Conservation (phyloP, 2,797 vertebrate species). For the Molossus molossus region DNA sequence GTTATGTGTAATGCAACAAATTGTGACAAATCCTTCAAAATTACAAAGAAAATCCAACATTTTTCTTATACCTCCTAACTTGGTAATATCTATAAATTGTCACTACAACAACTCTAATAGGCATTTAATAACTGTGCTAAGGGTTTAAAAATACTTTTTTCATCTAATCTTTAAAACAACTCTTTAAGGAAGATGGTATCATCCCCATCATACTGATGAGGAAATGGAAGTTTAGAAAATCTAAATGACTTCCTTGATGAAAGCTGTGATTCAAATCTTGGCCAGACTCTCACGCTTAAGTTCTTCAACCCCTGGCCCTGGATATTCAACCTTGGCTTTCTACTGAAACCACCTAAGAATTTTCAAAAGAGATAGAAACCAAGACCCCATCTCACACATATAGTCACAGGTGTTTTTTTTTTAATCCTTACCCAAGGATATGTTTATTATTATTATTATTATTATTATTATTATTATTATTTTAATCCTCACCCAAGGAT, state of each 20-base stretch:
- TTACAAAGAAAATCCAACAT: conserved; percentile 43
- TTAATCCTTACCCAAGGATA: background rate
- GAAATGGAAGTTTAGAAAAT: conserved; percentile 50
- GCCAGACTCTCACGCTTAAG: background rate
- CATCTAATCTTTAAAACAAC: conserved; percentile 41
- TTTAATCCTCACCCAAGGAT: too few relatives aligned
- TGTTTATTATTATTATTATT: background rate
- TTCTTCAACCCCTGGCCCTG: background rate
- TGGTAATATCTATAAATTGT: conserved; percentile 2
- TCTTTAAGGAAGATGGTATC: conserved; percentile 50
- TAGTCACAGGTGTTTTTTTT: background rate
- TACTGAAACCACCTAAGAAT: conserved; percentile 6
- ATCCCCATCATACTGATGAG: background rate
- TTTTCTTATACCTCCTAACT: conserved; percentile 26
- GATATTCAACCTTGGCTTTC: conserved; percentile 57
- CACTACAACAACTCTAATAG: background rate
- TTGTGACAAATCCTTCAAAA: conserved; percentile 41
- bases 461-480: too few relatives aligned
- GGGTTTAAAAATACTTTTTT: conserved; percentile 68
- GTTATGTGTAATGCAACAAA: background rate
- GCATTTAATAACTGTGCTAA: conserved; percentile 65
- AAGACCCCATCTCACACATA: background rate
- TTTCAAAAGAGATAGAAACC: background rate
- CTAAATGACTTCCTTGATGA: conserved; percentile 41
- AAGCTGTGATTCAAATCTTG: conserved; percentile 54